Base-by-base conservation (phyloP, 1,140 invertebrate genomes). In the Euglossa dilemma region DNA sequence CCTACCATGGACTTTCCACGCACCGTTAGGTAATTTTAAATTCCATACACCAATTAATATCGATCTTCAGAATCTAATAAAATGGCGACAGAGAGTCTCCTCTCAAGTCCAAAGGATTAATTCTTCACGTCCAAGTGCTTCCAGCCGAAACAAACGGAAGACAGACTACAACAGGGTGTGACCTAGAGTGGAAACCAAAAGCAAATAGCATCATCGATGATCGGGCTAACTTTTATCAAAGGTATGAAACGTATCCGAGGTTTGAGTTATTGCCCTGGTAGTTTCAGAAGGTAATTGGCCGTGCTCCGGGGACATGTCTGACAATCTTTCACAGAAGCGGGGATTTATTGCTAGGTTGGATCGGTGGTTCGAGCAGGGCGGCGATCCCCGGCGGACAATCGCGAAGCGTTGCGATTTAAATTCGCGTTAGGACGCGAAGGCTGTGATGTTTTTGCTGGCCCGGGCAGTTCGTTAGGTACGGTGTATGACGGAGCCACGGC, bases 351-450 rank as follows among this genome's bases (percentile, higher is more conserved):
- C 47, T 36, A 77, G 14, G 63, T 43, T 45, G 20, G 47, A 7
- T 66, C 43, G 20, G n/a, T 59, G 23, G 36, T 36, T 36, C 47
- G 20, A n/a, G 43, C 56, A 23, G 16, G 18, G 36, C 63, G 11
- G 59, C 25, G 45, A 75, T 50, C 43, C 23, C 14, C 20, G 18
- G 6, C 25, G 45, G 54, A 36, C 66, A 59, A 59, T 50, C 36
- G 52, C 14, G 66, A 69, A 54, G 54, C 36, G 54, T 59, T 12
- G 54, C 77, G 77, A 79, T 79, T 71, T 71, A 56, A 79, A 79
- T 79, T 79, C 66, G 67, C 25, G 67, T 47, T 79, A 71, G 54
- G 54, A 50, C 18, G 77, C 69, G 66, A 45, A 45, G 47, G 45
- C 45, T 45, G 20, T 43, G 5, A 16, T 25, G n/a, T 79, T 79